These are phyloP conservation scores for Lasiurus cinereus DNA, from an alignment of 2,113 vertebrate species.

Conservation along the genomic window DNA sequence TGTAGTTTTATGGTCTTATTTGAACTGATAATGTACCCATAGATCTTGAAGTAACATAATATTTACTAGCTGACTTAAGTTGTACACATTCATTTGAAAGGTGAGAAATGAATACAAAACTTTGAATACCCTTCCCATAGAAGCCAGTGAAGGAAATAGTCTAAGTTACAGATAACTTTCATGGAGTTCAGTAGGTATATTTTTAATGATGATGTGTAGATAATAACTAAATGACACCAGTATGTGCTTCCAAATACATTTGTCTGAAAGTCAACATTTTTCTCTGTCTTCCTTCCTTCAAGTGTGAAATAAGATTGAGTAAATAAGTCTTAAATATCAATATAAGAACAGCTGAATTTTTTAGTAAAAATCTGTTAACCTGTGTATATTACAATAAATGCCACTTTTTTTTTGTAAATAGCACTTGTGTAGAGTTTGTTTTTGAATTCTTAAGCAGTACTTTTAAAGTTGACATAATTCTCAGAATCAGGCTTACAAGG, in stretches of 20 bases:
- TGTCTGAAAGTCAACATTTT: neutral
- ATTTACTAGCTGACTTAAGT: conserved; percentile 21
- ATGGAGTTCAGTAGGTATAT: neutral
- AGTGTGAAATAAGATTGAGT: neutral
- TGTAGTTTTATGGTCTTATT: conserved; percentile 12
- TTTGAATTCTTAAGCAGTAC: conserved; percentile 46
- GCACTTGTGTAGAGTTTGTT: neutral
- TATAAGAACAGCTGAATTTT: conserved; percentile 24
- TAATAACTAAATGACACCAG: neutral
- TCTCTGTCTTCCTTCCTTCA: neutral
- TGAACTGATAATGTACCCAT: neutral
- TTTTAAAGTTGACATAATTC: conserved; percentile 59
- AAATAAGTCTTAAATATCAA: neutral
- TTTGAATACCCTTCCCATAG: neutral
- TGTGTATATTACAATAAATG: neutral
- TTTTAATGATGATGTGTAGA: conserved; percentile 8
- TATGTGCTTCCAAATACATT: conserved; percentile 44
- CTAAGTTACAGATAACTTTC: conserved; percentile 41
- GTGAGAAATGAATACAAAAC: conserved; percentile 6
- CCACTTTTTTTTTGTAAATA: neutral
- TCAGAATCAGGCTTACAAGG: conserved; percentile 39
- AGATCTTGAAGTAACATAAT: conserved; percentile 19
- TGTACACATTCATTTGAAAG: neutral
- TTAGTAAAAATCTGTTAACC: conserved; percentile 27
- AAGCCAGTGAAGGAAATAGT: neutral